Conservation (phyloP, 2,888 invertebrate genomes). For the Polyommatus iphigenia region DNA sequence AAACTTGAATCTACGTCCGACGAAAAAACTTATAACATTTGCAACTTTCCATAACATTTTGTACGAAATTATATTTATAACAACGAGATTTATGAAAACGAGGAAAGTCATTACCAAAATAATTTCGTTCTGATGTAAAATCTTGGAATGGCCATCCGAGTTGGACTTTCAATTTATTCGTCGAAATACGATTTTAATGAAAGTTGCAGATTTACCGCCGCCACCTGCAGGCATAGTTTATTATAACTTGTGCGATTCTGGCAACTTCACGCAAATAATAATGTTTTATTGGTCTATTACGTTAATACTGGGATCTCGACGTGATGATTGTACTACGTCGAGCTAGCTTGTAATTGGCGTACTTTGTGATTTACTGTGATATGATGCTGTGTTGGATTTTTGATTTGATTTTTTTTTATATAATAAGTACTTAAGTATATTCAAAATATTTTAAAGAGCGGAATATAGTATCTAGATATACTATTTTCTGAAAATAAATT, state of each 20-base stretch:
- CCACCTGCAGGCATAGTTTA: constrained; percentile 37
- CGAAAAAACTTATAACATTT: constrained; percentile 8
- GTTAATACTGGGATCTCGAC: background rate
- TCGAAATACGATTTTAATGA: constrained; percentile 31
- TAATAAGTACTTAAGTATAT: too few relatives aligned
- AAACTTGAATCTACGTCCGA: background rate
- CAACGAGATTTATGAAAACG: background rate
- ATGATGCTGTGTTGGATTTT: too few relatives aligned
- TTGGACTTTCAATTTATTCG: constrained; percentile 30
- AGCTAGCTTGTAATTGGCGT: background rate
- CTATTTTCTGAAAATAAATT: too few relatives aligned
- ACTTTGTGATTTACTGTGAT: too few relatives aligned
- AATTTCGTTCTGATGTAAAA: constrained; percentile 8
- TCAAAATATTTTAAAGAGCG: too few relatives aligned
- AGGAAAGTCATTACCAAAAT: constrained; percentile 11
- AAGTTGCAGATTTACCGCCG: constrained; percentile 34
- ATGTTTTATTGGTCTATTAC: constrained; percentile 5
- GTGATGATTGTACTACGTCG: background rate
- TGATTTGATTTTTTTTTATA: too few relatives aligned
- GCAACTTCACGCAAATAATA: background rate
- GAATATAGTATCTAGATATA: too few relatives aligned
- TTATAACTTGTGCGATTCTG: constrained; percentile 9
- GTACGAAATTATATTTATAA: background rate
- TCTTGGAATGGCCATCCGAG: constrained; percentile 15
- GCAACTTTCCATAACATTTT: constrained; percentile 7